Conservation (phyloP, 1,140 invertebrate species). For the Caenorhabditis latens region DNA sequence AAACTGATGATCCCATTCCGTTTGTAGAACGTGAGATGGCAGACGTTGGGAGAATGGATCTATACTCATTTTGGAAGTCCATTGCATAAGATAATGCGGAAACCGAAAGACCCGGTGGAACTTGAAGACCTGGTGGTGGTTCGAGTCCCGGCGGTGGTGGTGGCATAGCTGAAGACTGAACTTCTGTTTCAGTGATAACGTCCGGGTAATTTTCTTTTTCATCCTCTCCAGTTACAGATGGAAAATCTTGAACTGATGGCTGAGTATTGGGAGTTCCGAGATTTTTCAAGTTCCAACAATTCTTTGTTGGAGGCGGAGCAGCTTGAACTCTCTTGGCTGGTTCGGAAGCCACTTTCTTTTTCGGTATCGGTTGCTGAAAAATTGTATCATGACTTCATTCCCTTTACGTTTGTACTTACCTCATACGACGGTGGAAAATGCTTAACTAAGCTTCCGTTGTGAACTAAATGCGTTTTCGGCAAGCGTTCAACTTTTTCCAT, state of each 20-base stretch:
- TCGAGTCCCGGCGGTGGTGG: background rate
- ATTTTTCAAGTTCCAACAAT: slow-evolving; percentile 36
- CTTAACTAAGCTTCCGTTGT: background rate
- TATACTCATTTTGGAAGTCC: background rate
- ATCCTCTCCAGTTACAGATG: background rate
- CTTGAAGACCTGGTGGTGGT: background rate
- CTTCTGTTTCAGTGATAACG: background rate
- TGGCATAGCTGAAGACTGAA: background rate
- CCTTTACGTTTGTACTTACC: background rate
- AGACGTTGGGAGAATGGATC: background rate
- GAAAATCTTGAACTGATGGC: background rate
- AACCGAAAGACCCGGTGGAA: background rate
- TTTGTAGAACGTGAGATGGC: background rate
- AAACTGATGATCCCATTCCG: background rate
- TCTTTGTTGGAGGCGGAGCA: slow-evolving; percentile 2
- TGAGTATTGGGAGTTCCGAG: background rate
- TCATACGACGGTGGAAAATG: slow-evolving; percentile 1
- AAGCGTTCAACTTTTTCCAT: slow-evolving; percentile 29
- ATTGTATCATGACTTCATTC: background rate
- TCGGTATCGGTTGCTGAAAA: slow-evolving; percentile 6
- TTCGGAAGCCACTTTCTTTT: background rate
- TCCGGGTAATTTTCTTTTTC: background rate
- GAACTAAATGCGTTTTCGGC: background rate
- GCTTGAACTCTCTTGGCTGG: background rate
- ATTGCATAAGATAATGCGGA: background rate